Evolutionary conservation across 2,797 vertebrate genomes (phyloP), one percentile per base, ranked within the genome.

Genomic region (Rachycentron canadum): DNA sequence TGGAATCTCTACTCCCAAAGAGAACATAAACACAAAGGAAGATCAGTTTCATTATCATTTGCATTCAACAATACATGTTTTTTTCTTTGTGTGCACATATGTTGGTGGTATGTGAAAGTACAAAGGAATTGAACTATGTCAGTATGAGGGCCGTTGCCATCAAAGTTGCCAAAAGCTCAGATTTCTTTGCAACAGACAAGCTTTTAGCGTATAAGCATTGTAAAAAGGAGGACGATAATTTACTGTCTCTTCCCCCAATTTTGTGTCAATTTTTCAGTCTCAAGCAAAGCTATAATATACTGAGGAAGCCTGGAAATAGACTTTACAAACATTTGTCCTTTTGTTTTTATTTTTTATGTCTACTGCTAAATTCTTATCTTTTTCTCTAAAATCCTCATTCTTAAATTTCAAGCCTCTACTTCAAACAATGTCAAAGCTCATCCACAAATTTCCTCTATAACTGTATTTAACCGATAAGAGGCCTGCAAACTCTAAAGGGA

Each of bases 1-100:
- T 0, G 98, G 98, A 88, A 99, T 99, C 94, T 99, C 98, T 98
- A 91, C 92, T 93, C 88, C 38, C 55, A 52, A 78, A 75, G 67
- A 68, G 80, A 84, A 76, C 58, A 79, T 59, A 25, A 78, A 86
- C 63, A 92, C 70, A 92, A 65, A 82, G 26, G 87, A 38, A 83
- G 6, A 79, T 85, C 14, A 87, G 70, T 78, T 68, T 68, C 25
- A 61, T 75, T 36, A 47, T 52, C 19, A 57, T 9, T 4, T 45
- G 26, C 3, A 30, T 55, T 12, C 30, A 19, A 14, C 40, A 32
- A 10, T 28, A 9, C 16, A 19, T 64, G 4, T 53, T 25, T 66
- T 36, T 72, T 4, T 47, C 1, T 64, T 32, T 40, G 47, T 50
- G 19, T 58, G 16, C 17, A 55, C 66, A 34, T 12, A 12, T 28